Evolutionary conservation across 2,888 invertebrate species (phyloP), one percentile per base, ranked within the genome.

Genomic region (Mimumesa dahlbomi): DNA sequence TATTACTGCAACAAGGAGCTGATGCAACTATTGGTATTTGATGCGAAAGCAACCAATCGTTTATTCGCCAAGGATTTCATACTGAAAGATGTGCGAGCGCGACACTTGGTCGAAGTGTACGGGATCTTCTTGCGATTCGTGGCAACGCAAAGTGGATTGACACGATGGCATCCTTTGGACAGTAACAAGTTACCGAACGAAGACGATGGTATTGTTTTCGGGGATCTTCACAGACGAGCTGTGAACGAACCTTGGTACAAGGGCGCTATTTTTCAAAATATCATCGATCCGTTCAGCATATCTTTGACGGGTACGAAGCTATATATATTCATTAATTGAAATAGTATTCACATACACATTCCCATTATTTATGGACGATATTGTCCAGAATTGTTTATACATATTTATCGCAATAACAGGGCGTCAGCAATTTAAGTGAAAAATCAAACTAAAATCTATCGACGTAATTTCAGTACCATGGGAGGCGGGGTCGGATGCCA

Each of bases 201-300:
- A 0, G 63, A 68, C 0, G 72, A 82, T 0, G 69, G 66, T 0
- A 74, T 93, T 14, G 93, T 94, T 73, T 96, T 96, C 84, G 96
- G 96, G 7, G 95, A 96, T 81, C 89, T 92, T 46, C 94, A 96
- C 85, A 92, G 91, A 2, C 92, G 92, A 54, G 94, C 97, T 0
- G 95, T 96, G 19, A 96, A 97, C 86, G 97, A 97, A 88, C 93
- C 95, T 0, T 97, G 97, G 96, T 97, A 97, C 87, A 95, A 95
- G 87, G 94, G 95, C 71, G 97, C 97, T 0, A 95, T 97, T 2
- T 91, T 97, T 42, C 96, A 96, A 82, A 95, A 96, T 86, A 93
- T 94, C 84, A 92, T 94, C 42, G 94, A 95, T 82, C 91, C 93
- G 5, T 93, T 95, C 19, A 90, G 88, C 40, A 77, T 88, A 13